Percentiles rank a stretch among this genome's conserved stretches.
These are phyloP conservation scores for Nemapogon koenigi DNA, from an alignment of 2,888 invertebrate species.

Conservation along the genomic window DNA sequence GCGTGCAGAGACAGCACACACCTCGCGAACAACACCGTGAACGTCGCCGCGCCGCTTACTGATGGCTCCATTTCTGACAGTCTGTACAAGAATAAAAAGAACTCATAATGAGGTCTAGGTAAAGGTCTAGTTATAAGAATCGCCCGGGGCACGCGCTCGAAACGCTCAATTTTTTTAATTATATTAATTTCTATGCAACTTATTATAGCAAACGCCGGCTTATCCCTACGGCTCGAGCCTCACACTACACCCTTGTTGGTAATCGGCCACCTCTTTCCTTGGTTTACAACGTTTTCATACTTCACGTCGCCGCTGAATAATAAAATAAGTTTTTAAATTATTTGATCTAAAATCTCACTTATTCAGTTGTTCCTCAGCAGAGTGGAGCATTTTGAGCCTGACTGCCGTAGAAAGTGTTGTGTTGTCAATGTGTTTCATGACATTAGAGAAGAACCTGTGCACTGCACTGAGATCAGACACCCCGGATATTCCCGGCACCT, in stretches of 20 bases:
- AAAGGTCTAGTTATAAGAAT: too few species aligned
- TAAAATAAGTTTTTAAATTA: too few species aligned
- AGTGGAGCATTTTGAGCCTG: conserved; percentile 64
- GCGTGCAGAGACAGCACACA: conserved; percentile 66
- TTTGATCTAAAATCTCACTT: conserved; percentile 30
- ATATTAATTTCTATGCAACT: too few species aligned
- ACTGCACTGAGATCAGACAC: conserved; percentile 65
- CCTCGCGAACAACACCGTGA: conserved; percentile 80
- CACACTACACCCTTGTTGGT: too few species aligned
- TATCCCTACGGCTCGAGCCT: too few species aligned
- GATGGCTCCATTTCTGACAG: conserved; percentile 81
- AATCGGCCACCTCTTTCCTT: too few species aligned
- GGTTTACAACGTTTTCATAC: too few species aligned
- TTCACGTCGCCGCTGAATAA: too few species aligned
- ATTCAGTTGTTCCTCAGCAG: conserved; percentile 71
- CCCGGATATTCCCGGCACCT: conserved; percentile 33
- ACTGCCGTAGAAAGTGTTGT: conserved; percentile 67
- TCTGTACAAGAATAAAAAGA: conserved; percentile 26
- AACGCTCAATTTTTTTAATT: too few species aligned
- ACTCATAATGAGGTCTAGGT: too few species aligned
- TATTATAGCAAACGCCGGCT: too few species aligned
- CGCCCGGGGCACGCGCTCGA: too few species aligned
- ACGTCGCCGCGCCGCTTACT: conserved; percentile 81
- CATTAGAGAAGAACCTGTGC: conserved; percentile 75
- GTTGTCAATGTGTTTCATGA: conserved; percentile 75